Evolutionary conservation across 2,888 invertebrate genomes (phyloP), one percentile per base, ranked within the genome.

Genomic region (Anagyrus pseudococci): DNA sequence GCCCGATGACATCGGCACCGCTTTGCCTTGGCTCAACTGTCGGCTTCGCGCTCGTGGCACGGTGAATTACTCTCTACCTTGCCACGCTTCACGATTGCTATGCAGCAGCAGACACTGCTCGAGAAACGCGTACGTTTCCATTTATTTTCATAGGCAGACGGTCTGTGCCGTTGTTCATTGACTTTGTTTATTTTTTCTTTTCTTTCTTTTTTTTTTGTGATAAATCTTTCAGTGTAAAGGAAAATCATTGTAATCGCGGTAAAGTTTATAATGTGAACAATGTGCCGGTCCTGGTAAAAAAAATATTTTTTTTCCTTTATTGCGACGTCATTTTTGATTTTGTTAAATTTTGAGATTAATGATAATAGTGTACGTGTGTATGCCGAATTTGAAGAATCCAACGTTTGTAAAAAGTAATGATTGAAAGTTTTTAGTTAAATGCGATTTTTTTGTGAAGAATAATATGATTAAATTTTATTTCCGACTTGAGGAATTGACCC

Each of bases 401-500:
- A 17, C 46, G 26, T 41, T 53, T 47, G 47, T 53, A 40, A 7
- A 50, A 52, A 8, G 37, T 20, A 23, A 58, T 44, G 8, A 19
- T 47, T 53, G 25, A 44, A 50, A 55, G 29, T 50, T 50, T 50
- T 37, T 47, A 22, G 47, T 25, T 8, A 7, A 46, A n/a, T 55
- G 50, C 46, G 41, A 62, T 62, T 66, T 58, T 44, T 48, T 46
- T 37, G 52, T 48, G 47, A 55, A 33, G 25, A 19, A 57, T 29
- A 57, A 52, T 56, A 46, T 57, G 50, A 58, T 41, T 43, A 43
- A 60, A 55, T 63, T 66, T 66, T 66, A 63, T 33, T 60, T 63
- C 58, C 63, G 66, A 67, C 63, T 25, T 20, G 54, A 66, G 58
- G 46, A 61, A 53, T 65, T 62, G 47, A 10, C 10, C 49, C 25